Conservation (phyloP, 2,113 vertebrate species). For the Sphyrna mokarran region DNA sequence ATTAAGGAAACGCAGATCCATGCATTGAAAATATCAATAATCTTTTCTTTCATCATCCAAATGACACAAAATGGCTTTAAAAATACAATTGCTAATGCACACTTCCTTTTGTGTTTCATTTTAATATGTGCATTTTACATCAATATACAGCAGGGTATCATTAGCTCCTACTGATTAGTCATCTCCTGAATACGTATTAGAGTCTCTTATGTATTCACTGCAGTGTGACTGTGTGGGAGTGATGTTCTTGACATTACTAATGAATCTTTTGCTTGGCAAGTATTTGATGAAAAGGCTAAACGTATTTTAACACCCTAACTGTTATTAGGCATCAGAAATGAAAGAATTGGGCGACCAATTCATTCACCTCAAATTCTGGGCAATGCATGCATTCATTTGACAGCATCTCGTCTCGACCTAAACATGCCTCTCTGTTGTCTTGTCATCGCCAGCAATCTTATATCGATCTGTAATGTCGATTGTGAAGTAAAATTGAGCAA, state of each 20-base stretch:
- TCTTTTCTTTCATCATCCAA: constrained; percentile 11
- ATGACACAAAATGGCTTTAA: not conserved
- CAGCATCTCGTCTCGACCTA: not conserved
- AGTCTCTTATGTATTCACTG: constrained; percentile 44
- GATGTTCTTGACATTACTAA: constrained; percentile 45
- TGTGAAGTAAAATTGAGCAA: constrained; percentile 5
- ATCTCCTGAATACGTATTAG: constrained; percentile 43
- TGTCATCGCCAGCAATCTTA: not conserved
- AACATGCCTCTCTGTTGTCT: not conserved
- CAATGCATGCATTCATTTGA: not conserved
- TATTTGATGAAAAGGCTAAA: constrained; percentile 35
- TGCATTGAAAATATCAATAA: not conserved
- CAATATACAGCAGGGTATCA: constrained; percentile 46
- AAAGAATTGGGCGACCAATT: not conserved
- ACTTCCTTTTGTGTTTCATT: constrained; percentile 35
- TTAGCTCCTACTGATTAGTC: constrained; percentile 44
- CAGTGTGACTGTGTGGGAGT: constrained; percentile 41
- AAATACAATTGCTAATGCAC: constrained; percentile 12
- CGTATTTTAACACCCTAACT: constrained; percentile 11
- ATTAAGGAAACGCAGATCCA: not conserved
- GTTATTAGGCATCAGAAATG: not conserved
- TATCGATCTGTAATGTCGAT: not conserved
- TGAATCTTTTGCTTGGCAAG: constrained; percentile 40
- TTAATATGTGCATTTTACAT: constrained; percentile 44
- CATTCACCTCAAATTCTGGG: constrained; percentile 18